phyloP scores from a whole-genome alignment of 2,797 vertebrate genomes.

The Crocodylus rhombifer region DNA sequence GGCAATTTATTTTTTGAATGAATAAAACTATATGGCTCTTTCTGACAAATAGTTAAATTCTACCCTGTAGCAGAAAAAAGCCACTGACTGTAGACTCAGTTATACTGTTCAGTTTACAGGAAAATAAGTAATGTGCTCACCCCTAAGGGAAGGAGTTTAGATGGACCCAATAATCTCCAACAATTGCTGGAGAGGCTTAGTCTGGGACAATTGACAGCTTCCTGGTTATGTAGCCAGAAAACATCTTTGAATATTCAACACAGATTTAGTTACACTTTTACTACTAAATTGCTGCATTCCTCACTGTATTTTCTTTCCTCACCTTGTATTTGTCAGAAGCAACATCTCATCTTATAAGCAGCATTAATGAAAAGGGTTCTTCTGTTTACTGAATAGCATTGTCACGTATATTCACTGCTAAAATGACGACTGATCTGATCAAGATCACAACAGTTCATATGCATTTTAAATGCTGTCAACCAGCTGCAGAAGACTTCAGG shows the following conservation, averaged over 20 bases:
- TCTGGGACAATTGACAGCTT: fast-evolving
- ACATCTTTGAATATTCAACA: background rate
- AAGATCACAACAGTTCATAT: background rate
- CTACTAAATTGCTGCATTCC: background rate
- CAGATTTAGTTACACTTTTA: background rate
- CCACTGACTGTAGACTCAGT: background rate
- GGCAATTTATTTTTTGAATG: background rate
- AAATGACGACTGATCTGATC: background rate
- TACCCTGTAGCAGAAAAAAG: background rate
- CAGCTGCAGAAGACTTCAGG: background rate
- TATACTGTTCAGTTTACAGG: background rate
- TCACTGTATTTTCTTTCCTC: background rate
- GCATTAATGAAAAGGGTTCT: background rate
- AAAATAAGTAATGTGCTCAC: background rate
- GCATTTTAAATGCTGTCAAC: background rate
- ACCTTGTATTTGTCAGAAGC: background rate
- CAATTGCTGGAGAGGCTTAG: background rate
- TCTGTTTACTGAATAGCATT: background rate
- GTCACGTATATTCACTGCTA: background rate
- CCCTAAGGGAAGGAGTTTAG: background rate
- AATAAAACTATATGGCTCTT: background rate
- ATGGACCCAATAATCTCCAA: background rate
- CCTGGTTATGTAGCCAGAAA: background rate
- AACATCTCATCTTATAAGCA: background rate
- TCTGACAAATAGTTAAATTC: background rate